phyloP scores from a whole-genome alignment of 2,888 invertebrate species.

The Prenolepis imparis region DNA sequence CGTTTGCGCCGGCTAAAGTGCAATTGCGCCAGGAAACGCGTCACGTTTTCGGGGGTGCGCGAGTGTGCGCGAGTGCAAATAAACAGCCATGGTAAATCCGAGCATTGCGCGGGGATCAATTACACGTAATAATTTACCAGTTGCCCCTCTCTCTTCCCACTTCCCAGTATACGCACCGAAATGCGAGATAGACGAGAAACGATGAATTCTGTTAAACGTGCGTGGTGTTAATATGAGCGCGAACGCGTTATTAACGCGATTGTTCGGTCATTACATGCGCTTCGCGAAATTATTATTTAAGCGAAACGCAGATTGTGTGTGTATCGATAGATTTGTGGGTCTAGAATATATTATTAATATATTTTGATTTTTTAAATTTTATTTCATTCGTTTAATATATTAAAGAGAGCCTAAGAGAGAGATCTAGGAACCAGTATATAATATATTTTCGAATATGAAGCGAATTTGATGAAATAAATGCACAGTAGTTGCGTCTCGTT shows the following conservation, averaged over 20 bases:
- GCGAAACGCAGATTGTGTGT: not conserved
- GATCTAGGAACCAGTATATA: too few species aligned
- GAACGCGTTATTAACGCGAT: constrained; percentile 17
- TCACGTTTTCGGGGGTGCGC: not conserved
- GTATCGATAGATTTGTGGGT: not conserved
- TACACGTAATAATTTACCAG: constrained; percentile 32
- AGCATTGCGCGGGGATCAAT: constrained; percentile 33
- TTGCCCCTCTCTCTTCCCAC: not conserved
- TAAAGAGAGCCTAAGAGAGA: too few species aligned
- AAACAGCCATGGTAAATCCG: constrained; percentile 25
- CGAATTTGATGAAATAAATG: too few species aligned
- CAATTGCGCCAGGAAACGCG: not conserved
- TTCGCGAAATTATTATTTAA: not conserved
- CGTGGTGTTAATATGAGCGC: not conserved
- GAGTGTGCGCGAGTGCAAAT: not conserved
- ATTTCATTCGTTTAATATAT: too few species aligned
- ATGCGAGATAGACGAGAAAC: constrained; percentile 22
- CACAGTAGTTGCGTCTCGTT: too few species aligned
- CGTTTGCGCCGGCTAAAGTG: constrained; percentile 25
- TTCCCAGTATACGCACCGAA: not conserved
- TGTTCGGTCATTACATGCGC: not conserved
- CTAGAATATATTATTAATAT: too few species aligned
- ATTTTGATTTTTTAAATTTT: too few species aligned
- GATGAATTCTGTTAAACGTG: constrained; percentile 2
- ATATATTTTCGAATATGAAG: too few species aligned